Percentiles rank a stretch among this genome's conserved stretches.
These are phyloP conservation scores for Formica selysi DNA, from an alignment of 1,140 invertebrate genomes.

Conservation along the genomic window DNA sequence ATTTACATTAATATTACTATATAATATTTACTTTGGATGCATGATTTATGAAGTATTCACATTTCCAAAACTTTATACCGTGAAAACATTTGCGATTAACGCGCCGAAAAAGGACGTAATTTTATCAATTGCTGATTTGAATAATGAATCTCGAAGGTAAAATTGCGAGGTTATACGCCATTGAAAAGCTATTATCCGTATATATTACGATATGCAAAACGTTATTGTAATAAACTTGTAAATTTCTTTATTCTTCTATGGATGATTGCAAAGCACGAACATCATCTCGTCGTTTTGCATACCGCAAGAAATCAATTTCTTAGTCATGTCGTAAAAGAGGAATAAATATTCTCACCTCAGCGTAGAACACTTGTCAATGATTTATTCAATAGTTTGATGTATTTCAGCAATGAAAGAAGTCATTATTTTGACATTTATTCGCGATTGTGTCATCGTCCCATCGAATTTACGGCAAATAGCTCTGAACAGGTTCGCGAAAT, in stretches of 20 bases:
- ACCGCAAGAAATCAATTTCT: conserved; percentile 1
- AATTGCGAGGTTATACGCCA: not conserved
- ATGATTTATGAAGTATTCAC: conserved; percentile 35
- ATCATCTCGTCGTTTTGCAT: not conserved
- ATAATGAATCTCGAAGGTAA: conserved; percentile 22
- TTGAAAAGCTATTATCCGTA: not conserved
- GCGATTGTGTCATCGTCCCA: not conserved
- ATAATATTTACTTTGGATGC: conserved; percentile 51
- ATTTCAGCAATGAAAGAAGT: conserved; percentile 1
- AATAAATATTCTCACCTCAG: not conserved
- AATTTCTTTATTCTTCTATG: not conserved
- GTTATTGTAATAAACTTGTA: conserved; percentile 10
- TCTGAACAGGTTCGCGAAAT: conserved; percentile 1
- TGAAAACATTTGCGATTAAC: not conserved
- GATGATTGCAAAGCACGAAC: not conserved
- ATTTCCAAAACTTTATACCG: not conserved
- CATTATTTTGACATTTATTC: conserved; percentile 8
- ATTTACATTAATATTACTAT: conserved; percentile 52
- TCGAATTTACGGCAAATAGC: not conserved
- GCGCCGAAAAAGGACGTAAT: not conserved
- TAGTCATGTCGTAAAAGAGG: not conserved
- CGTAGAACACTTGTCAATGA: not conserved
- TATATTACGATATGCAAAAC: not conserved
- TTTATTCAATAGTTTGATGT: conserved; percentile 13
- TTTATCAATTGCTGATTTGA: not conserved